Base-by-base conservation (phyloP, 2,113 vertebrate species). In the Rattus rattus region DNA sequence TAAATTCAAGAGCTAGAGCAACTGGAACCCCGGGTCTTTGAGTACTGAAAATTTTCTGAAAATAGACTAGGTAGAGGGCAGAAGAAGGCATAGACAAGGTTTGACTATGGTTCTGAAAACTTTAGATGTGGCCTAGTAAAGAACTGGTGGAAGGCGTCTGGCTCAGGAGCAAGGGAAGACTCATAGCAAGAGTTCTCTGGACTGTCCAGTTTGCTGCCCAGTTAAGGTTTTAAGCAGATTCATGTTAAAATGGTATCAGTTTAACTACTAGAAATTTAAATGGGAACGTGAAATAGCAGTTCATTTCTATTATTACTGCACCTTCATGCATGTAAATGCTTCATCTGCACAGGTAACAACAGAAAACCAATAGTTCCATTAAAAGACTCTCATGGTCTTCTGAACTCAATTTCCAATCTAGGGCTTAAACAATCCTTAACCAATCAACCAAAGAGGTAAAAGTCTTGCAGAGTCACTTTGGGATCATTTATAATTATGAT, bases 221-320 rank as follows among this genome's bases (percentile, higher is more conserved):
- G 16, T 65, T 90, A 95, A 67, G 52, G 72, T 39, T 85, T 73
- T 86, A 86, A 54, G 85, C 13, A 88, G 63, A n/a, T 85, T 95
- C 83, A 73, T 72, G 22, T 94, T 94, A 92, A 96, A 94, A 72
- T 11, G 80, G 24, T 3, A 84, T 70, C 24, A 26, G 17, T 90
- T 93, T 94, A 90, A 96, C 85, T 67, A 89, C n/a, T 65, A 96
- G 94, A 88, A 95, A 20, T 26, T 36, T 39, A 88, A 94, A 91
- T 36, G 16, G 39, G 49, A 86, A 94, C 69, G 67, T 83, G 28
- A 96, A 92, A 94, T 84, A 80, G 90, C 91, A 96, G 47, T 81
- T 75, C 43, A 86, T 39, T 6, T 73, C 26, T 30, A 95, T 20
- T 87, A 93, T 87, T 83, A 91, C 22, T 65, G 24, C 28, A 95